Evolutionary conservation across 2,797 vertebrate genomes (phyloP).

Genomic region (Margarornis squamiger): DNA sequence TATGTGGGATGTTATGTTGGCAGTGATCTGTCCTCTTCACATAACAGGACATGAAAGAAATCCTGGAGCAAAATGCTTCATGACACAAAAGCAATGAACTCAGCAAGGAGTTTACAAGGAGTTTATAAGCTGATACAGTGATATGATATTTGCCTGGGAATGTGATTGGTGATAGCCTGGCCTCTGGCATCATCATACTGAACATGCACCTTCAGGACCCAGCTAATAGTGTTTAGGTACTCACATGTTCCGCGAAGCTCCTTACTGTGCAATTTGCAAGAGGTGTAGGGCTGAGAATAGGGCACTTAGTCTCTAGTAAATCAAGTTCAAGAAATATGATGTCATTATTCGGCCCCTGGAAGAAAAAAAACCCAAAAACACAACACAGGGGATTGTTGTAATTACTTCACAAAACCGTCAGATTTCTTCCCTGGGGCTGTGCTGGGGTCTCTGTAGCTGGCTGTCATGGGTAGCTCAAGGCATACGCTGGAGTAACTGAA

Average conservation of each 20-base stretch:
- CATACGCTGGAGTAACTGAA: neutral
- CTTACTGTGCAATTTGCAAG: conserved; percentile 71
- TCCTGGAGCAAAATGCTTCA: neutral
- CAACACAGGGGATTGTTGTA: neutral
- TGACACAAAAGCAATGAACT: neutral
- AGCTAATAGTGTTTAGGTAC: neutral
- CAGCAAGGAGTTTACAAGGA: neutral
- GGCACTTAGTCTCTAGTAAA: conserved; percentile 74
- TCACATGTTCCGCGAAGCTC: conserved; percentile 62
- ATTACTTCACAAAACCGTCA: neutral
- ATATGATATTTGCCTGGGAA: neutral
- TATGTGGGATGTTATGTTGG: neutral
- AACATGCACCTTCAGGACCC: neutral
- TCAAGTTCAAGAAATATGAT: conserved; percentile 67
- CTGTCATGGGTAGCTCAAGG: neutral
- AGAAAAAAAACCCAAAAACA: neutral
- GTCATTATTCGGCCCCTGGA: conserved; percentile 51
- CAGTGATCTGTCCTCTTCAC: neutral
- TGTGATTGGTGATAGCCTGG: neutral
- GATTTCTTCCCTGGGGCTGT: neutral
- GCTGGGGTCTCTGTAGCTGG: neutral
- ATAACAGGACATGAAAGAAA: neutral
- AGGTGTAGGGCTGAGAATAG: conserved; percentile 52
- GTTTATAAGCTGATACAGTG: neutral
- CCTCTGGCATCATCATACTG: neutral